These are phyloP conservation scores for Natrix natrix DNA, from an alignment of 2,797 vertebrate species.

Conservation along the genomic window DNA sequence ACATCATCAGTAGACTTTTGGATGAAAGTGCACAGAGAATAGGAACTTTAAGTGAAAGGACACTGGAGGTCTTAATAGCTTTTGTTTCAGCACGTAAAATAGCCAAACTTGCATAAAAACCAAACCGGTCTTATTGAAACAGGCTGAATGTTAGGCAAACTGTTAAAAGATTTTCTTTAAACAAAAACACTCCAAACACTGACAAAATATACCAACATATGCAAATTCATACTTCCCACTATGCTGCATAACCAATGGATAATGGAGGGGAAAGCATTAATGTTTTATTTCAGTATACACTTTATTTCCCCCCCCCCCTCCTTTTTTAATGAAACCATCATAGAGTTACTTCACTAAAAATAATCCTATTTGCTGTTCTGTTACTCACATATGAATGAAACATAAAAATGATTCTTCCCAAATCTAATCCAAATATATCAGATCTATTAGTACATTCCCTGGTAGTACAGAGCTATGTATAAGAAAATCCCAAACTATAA, in stretches of 20 bases:
- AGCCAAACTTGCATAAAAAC: background rate
- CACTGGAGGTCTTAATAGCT: background rate
- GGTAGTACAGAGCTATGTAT: background rate
- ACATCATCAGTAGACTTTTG: background rate
- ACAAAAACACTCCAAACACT: background rate
- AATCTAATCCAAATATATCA: background rate
- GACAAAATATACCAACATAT: background rate
- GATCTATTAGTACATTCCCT: background rate
- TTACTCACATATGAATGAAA: background rate
- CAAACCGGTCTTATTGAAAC: background rate
- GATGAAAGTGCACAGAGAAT: background rate
- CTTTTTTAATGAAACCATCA: background rate
- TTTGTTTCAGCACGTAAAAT: background rate
- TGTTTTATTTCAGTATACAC: background rate
- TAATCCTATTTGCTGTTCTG: background rate
- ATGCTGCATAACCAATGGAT: background rate
- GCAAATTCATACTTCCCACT: background rate
- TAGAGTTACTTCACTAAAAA: background rate
- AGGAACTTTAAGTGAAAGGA: background rate
- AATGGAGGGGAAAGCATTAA: background rate
- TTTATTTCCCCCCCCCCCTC: background rate
- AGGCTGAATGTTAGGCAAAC: background rate
- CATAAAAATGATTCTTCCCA: background rate
- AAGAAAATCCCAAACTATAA: constrained; percentile 5
- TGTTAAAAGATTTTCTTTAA: background rate